Conservation (phyloP, 2,888 invertebrate species). For the Leucophenga maculata region DNA sequence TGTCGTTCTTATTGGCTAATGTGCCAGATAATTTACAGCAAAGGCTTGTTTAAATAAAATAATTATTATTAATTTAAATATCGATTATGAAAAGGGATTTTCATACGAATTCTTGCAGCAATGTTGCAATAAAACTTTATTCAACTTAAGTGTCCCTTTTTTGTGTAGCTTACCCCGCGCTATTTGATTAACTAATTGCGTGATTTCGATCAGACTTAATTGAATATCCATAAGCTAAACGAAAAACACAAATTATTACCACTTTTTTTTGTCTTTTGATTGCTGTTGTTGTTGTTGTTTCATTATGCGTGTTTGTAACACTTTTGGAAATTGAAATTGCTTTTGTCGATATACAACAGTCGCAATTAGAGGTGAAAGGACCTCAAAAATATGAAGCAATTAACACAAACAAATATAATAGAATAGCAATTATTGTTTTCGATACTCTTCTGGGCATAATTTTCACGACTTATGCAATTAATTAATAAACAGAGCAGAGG, state of each 20-base stretch:
- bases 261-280: constrained; percentile 41
- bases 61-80: constrained; percentile 21
- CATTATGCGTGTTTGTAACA: constrained; percentile 39
- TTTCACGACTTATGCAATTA: constrained; percentile 50
- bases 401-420: constrained; percentile 59
- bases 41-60: constrained; percentile 11
- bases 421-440: constrained; percentile 41
- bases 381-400: constrained; percentile 66
- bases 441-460: constrained; percentile 29
- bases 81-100: too few species aligned
- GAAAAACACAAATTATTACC: constrained; percentile 18
- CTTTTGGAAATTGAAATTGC: constrained; percentile 59
- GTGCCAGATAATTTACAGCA: constrained; percentile 33
- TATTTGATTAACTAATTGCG: constrained; percentile 71
- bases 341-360: constrained; percentile 25
- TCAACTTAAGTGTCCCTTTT: not conserved
- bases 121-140: too few species aligned
- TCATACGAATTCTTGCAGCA: too few species aligned
- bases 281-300: constrained; percentile 37
- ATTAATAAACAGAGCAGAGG: constrained; percentile 6
- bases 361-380: constrained; percentile 59
- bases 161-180: not conserved
- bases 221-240: constrained; percentile 58
- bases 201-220: constrained; percentile 68
- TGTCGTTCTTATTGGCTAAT: constrained; percentile 40